Conservation (phyloP, 2,797 vertebrate species). For the Limnodromus scolopaceus region DNA sequence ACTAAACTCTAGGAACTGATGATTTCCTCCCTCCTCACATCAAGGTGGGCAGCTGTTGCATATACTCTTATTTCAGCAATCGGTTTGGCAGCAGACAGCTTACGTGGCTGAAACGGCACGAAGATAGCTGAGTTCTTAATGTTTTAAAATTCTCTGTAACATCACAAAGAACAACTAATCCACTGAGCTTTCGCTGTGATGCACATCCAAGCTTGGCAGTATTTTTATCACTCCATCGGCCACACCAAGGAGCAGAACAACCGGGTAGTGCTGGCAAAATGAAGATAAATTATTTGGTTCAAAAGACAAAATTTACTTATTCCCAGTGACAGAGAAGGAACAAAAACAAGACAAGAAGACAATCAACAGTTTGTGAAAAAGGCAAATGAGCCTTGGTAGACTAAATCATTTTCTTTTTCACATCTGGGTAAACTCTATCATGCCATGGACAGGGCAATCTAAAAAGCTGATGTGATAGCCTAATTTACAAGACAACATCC, state of each 20-base stretch:
- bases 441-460: background rate
- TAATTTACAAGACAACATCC: background rate
- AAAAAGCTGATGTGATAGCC: background rate
- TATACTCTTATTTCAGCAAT: background rate
- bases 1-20: background rate
- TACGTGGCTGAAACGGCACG: background rate
- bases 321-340: background rate
- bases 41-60: background rate
- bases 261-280: background rate
- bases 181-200: background rate
- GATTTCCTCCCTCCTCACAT: background rate
- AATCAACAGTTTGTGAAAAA: background rate
- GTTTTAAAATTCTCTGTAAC: background rate
- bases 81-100: background rate
- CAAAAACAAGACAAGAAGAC: background rate
- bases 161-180: background rate
- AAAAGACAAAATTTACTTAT: background rate
- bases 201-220: background rate
- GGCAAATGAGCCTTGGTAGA: background rate
- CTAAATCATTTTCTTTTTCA: background rate
- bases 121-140: background rate
- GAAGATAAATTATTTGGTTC: background rate
- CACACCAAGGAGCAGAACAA: background rate
- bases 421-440: background rate
- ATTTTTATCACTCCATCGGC: background rate